Percentiles rank a stretch among this genome's conserved stretches.
phyloP scores from a whole-genome alignment of 2,113 vertebrate species.

The Motacilla alba region DNA sequence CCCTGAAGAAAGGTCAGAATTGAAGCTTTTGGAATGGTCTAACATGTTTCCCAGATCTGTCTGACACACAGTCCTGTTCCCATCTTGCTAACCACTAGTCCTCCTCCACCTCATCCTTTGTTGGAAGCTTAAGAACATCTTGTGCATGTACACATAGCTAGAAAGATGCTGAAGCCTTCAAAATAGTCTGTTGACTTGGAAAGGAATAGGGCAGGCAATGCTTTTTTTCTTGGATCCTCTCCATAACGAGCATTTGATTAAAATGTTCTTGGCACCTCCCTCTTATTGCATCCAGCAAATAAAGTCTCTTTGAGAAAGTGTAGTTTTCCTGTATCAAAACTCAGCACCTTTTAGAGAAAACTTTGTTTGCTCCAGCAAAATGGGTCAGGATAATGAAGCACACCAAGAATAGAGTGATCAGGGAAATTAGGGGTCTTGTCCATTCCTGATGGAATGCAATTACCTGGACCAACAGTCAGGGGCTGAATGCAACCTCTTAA shows the following conservation, averaged over 20 bases:
- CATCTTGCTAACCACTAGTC: not conserved
- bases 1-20: not conserved
- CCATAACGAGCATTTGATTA: constrained; percentile 41
- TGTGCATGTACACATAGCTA: not conserved
- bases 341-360: not conserved
- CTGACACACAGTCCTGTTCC: not conserved
- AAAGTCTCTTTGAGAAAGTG: not conserved
- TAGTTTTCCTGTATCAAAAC: not conserved
- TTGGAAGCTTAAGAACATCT: constrained; percentile 31
- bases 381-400: not conserved
- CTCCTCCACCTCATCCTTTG: constrained; percentile 7
- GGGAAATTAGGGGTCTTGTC: not conserved
- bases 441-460: not conserved
- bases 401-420: not conserved
- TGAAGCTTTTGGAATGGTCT: not conserved
- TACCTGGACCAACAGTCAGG: not conserved
- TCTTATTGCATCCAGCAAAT: constrained; percentile 27
- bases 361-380: not conserved
- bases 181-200: constrained; percentile 34
- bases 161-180: constrained; percentile 18
- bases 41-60: constrained; percentile 19
- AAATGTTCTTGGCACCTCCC: constrained; percentile 36
- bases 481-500: not conserved
- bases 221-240: constrained; percentile 30
- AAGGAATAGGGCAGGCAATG: not conserved